Percentiles rank a stretch among this genome's conserved stretches.
phyloP scores from a whole-genome alignment of 1,140 invertebrate species.

The Wasmannia auropunctata region DNA sequence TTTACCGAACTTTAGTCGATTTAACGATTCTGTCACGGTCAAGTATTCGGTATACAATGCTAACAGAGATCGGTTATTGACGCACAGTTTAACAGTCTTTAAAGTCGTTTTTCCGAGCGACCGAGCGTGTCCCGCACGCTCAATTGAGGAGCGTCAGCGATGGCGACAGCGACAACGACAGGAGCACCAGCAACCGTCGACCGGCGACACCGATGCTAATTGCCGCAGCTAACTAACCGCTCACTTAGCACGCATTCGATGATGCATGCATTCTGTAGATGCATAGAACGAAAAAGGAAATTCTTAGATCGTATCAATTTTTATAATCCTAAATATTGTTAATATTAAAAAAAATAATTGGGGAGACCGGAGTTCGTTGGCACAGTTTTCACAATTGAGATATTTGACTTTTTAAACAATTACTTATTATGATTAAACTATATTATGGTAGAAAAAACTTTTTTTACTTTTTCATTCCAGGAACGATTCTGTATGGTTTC shows the following conservation, averaged over 20 bases:
- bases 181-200: slow-evolving; percentile 44
- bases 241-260: slow-evolving; percentile 70
- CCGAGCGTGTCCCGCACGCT: slow-evolving; percentile 51
- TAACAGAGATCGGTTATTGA: slow-evolving; percentile 65
- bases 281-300: not conserved
- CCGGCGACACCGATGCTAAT: slow-evolving; percentile 72
- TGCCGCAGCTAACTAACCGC: slow-evolving; percentile 76
- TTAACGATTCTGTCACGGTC: not conserved
- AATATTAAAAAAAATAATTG: not conserved
- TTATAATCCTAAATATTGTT: not conserved
- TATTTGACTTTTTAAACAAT: too few species aligned
- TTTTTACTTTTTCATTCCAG: too few species aligned
- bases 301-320: not conserved
- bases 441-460: too few species aligned
- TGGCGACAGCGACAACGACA: slow-evolving; percentile 23
- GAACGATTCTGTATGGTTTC: too few species aligned
- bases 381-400: too few species aligned
- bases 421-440: too few species aligned
- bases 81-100: slow-evolving; percentile 61
- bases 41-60: not conserved
- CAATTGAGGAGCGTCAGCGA: slow-evolving; percentile 5
- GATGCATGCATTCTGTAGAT: slow-evolving; percentile 11
- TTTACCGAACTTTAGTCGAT: not conserved
- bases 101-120: slow-evolving; percentile 58
- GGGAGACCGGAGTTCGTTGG: too few species aligned